Evolutionary conservation across 2,888 invertebrate genomes (phyloP), one percentile per base, ranked within the genome.

Genomic region (Liodrosophila aerea): DNA sequence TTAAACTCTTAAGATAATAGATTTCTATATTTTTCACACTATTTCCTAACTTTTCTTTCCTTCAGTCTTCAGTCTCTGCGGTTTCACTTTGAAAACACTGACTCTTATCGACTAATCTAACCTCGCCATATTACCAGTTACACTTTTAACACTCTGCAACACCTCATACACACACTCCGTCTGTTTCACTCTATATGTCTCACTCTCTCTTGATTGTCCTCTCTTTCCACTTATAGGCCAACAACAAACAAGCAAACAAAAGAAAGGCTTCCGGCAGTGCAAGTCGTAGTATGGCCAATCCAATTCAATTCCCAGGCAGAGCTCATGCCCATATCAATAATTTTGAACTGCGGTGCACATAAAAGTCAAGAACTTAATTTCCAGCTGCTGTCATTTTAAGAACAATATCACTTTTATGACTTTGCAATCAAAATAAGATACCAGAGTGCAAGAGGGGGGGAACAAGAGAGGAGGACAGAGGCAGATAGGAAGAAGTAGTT

Each of bases 341-440:
- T 81, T 84, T 59, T 67, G 61, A 81, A 73, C 56, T 86, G 85
- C 65, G 86, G 71, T 60, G 60, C 62, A 54, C 86, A 86, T 80
- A 78, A 78, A 78, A 78, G 85, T 80, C 78, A 80, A 83, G 86
- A 83, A 78, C 78, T 78, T 78, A 78, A 78, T 78, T 85, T 85
- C 70, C 78, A 78, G 81, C 84, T 78, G 78, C 73, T 64, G 80
- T 77, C 77, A 60, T 74, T 85, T 77, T 63, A 68, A 63, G 71
- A 75, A 78, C 77, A 82, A 85, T 85, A 71, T 78, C 83, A 64
- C 34, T 85, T 85, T 82, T 85, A 77, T 74, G 33, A 31, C 22
- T 22, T 22, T 22, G 22, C 22, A 22, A 22, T 22, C 22, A 22
- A 22, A 22, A 22, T 22, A 22, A 22, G 22, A 22, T 22, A 22